A percentile compares a stretch with the other conserved stretches of the same genome.
These are phyloP conservation scores for Euplexia lucipara DNA, from an alignment of 2,888 invertebrate species.

Conservation along the genomic window DNA sequence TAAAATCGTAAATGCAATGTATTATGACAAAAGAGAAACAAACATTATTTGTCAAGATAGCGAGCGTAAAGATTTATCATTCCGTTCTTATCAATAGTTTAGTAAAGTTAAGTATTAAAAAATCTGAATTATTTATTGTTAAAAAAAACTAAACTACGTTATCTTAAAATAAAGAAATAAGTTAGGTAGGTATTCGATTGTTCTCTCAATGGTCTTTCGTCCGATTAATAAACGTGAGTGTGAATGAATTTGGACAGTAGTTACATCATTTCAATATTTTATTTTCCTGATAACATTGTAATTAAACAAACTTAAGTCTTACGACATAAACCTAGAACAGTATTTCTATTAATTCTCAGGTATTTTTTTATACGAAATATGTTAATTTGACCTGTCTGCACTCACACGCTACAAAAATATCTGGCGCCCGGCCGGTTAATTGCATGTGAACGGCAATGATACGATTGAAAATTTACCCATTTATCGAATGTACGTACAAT, in stretches of 20 bases:
- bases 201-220: conserved; percentile 59
- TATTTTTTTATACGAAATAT: no score
- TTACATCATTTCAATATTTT: conserved; percentile 2
- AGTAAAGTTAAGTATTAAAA: conserved; percentile 39
- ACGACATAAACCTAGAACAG: not conserved
- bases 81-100: conserved; percentile 55
- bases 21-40: conserved; percentile 65
- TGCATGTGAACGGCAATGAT: conserved; percentile 24
- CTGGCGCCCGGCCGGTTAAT: conserved; percentile 36
- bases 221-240: not conserved
- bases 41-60: conserved; percentile 46
- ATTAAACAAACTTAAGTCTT: not conserved
- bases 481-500: conserved; percentile 79
- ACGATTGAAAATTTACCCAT: conserved; percentile 52
- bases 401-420: conserved; percentile 5
- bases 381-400: conserved; percentile 3
- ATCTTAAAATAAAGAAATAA: conserved; percentile 28
- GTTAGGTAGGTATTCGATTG: conserved; percentile 11
- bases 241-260: not conserved
- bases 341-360: no score
- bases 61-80: conserved; percentile 40
- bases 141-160: conserved; percentile 20
- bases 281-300: not conserved
- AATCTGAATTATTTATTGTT: conserved; percentile 11
- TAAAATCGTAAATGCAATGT: conserved; percentile 78